These are phyloP conservation scores for Nasonia vitripennis DNA, from an alignment of 1,140 invertebrate genomes.

Conservation along the genomic window DNA sequence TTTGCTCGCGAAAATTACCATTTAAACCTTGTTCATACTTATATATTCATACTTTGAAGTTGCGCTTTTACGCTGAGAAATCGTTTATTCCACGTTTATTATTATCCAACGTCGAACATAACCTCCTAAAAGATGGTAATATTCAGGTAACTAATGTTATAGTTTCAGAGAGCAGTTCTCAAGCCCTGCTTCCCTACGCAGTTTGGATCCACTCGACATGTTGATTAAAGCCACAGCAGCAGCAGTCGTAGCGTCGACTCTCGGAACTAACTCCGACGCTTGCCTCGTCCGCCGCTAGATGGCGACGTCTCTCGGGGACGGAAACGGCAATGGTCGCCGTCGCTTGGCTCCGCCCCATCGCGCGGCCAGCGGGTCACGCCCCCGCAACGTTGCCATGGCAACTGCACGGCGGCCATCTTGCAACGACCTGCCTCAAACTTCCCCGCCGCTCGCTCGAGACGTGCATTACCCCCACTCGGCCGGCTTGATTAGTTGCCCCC, in stretches of 20 bases:
- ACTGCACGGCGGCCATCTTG: slow-evolving; percentile 68
- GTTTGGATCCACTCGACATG: not conserved
- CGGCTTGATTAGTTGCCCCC: slow-evolving; percentile 7
- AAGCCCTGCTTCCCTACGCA: too few relatives aligned
- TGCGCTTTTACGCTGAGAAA: too few relatives aligned
- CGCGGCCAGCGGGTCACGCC: slow-evolving; percentile 56
- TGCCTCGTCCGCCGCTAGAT: slow-evolving; percentile 54
- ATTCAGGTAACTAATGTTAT: too few relatives aligned
- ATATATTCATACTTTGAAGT: too few relatives aligned
- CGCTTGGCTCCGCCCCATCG: slow-evolving; percentile 57
- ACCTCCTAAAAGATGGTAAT: too few relatives aligned
- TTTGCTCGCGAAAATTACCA: too few relatives aligned
- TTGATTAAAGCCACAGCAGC: not conserved
- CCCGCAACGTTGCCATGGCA: slow-evolving; percentile 64
- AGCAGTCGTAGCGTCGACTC: not conserved
- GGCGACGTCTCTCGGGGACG: slow-evolving; percentile 65
- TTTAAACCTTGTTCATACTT: too few relatives aligned
- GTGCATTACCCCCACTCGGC: not conserved
- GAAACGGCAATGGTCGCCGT: slow-evolving; percentile 65
- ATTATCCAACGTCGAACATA: too few relatives aligned
- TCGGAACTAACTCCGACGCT: not conserved
- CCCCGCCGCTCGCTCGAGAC: slow-evolving; percentile 26
- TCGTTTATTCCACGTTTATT: not conserved
- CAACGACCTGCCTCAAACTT: slow-evolving; percentile 67
- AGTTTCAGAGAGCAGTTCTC: too few relatives aligned